These are phyloP conservation scores for Coturnix japonica DNA, from an alignment of 2,113 vertebrate species.

Conservation along the genomic window DNA sequence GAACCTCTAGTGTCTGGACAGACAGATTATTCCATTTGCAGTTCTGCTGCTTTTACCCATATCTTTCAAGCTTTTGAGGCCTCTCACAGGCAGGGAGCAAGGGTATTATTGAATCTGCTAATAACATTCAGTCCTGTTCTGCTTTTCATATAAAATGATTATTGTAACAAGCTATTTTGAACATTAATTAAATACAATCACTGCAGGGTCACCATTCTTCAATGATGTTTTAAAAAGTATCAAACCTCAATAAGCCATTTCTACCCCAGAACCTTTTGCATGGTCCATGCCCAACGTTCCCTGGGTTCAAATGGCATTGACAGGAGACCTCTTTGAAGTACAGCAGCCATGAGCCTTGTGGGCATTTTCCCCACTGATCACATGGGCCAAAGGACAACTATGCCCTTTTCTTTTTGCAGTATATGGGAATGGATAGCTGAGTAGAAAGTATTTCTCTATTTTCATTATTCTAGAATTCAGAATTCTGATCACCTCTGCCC, in stretches of 20 bases:
- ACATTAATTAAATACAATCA: not conserved
- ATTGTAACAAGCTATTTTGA: not conserved
- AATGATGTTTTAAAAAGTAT: not conserved
- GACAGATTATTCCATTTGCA: not conserved
- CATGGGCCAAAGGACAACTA: not conserved
- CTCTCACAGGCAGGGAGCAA: not conserved
- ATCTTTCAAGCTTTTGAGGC: not conserved
- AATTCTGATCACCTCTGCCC: not conserved
- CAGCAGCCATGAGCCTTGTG: rapidly evolving
- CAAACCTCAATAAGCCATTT: not conserved
- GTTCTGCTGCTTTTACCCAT: not conserved
- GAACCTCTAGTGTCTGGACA: too few species aligned
- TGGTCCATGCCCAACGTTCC: not conserved
- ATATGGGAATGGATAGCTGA: not conserved
- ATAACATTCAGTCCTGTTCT: not conserved
- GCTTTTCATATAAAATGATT: not conserved
- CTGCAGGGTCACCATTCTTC: not conserved
- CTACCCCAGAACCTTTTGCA: not conserved
- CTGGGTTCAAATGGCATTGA: rapidly evolving
- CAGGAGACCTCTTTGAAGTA: not conserved
- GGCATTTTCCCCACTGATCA: not conserved
- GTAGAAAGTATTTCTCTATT: not conserved
- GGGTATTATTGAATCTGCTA: not conserved
- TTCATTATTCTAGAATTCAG: not conserved
- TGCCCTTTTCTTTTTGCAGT: not conserved